Percentiles rank a stretch among this genome's conserved stretches.
These are phyloP conservation scores for Beris morrisii DNA, from an alignment of 2,888 invertebrate genomes.

Conservation along the genomic window DNA sequence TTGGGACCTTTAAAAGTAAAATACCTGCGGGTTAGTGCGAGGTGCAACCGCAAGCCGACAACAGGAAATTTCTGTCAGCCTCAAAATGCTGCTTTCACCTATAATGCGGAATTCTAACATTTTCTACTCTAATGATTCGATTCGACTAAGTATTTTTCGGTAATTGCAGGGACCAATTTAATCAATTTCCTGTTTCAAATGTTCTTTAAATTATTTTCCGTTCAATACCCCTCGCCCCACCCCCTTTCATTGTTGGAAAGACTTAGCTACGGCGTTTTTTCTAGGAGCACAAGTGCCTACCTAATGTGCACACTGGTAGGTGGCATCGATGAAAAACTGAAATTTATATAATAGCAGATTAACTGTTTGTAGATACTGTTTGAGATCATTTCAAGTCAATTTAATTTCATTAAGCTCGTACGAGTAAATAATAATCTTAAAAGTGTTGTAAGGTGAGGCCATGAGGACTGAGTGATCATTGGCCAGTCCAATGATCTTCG, in stretches of 20 bases:
- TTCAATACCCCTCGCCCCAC: too few species aligned
- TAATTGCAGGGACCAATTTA: constrained; percentile 30
- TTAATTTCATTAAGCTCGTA: constrained; percentile 26
- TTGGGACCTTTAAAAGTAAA: background rate
- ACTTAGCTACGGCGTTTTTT: background rate
- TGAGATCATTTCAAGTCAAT: constrained; percentile 13
- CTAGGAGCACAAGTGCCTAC: constrained; percentile 10
- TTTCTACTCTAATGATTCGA: constrained; percentile 22
- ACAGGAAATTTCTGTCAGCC: constrained; percentile 20
- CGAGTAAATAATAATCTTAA: constrained; percentile 14
- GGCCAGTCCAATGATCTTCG: too few species aligned
- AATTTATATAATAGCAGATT: constrained; percentile 23
- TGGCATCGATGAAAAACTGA: constrained; percentile 14
- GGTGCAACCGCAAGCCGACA: constrained; percentile 19
- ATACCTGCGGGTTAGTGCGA: background rate
- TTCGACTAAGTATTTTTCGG: constrained; percentile 17
- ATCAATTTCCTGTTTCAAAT: constrained; percentile 32
- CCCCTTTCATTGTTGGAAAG: too few species aligned
- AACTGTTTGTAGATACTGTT: constrained; percentile 22
- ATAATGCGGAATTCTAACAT: constrained; percentile 6
- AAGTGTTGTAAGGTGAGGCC: constrained; percentile 8
- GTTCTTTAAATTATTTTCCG: constrained; percentile 20
- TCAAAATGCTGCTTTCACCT: background rate
- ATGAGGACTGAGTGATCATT: constrained; percentile 1
- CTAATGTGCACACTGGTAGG: constrained; percentile 20